Evolutionary conservation across 2,888 invertebrate genomes (phyloP).

Genomic region (Ectobius pallidus): DNA sequence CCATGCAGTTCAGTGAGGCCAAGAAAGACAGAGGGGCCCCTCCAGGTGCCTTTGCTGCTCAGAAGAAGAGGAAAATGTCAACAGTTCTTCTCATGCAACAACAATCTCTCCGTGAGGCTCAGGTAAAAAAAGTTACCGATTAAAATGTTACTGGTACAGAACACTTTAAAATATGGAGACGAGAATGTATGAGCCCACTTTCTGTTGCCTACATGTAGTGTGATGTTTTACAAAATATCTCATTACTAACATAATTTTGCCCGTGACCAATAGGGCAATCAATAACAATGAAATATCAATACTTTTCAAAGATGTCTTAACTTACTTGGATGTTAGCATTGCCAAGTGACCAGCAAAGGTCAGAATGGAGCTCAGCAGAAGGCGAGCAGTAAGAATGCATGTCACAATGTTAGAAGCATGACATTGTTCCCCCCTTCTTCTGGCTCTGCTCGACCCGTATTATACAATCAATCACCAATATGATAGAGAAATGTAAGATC

Average conservation of each 20-base stretch:
- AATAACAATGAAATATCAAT: neutral
- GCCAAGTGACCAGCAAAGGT: too few relatives aligned
- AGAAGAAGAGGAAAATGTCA: slow-evolving; percentile 21
- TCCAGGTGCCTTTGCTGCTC: neutral
- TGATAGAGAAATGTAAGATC: too few relatives aligned
- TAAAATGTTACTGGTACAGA: neutral
- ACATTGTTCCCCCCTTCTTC: too few relatives aligned
- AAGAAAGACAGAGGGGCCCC: too few relatives aligned
- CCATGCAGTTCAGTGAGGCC: too few relatives aligned
- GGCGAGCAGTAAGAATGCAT: too few relatives aligned
- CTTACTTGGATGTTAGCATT: too few relatives aligned
- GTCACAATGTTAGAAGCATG: too few relatives aligned
- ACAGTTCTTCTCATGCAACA: slow-evolving; percentile 20
- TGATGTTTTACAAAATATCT: neutral
- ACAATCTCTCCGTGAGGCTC: slow-evolving; percentile 5
- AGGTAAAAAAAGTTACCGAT: neutral
- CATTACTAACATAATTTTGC: too few relatives aligned
- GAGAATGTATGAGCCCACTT: neutral
- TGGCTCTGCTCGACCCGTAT: too few relatives aligned
- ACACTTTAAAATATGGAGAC: neutral
- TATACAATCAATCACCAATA: too few relatives aligned
- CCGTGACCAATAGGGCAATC: neutral
- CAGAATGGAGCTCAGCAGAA: too few relatives aligned
- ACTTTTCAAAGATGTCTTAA: neutral
- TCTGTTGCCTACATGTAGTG: neutral